phyloP scores from a whole-genome alignment of 2,113 vertebrate genomes.

The Heterochromis multidens region DNA sequence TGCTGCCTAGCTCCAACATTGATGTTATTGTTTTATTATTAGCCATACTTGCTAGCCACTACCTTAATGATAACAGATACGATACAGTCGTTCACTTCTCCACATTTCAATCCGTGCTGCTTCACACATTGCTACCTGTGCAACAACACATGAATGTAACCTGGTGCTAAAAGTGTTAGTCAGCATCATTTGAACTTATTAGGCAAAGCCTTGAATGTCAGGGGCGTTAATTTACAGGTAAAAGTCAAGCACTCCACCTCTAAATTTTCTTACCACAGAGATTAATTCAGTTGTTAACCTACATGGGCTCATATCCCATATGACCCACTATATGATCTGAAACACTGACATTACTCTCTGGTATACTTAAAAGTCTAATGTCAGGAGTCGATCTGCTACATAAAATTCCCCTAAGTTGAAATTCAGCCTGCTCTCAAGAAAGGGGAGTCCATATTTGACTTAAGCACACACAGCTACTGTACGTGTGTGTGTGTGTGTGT shows the following conservation, averaged over 20 bases:
- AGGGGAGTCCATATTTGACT: slow-evolving; percentile 10
- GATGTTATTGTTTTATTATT: not conserved
- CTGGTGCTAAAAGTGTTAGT: not conserved
- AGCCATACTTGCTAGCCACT: not conserved
- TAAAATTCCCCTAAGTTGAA: slow-evolving; percentile 1
- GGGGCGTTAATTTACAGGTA: not conserved
- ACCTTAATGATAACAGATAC: not conserved
- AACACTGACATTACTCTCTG: not conserved
- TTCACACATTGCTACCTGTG: not conserved
- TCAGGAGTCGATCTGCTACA: not conserved
- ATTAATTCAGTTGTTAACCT: not conserved
- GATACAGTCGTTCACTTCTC: no score
- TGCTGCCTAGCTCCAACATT: not conserved
- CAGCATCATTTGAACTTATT: not conserved
- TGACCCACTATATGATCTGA: not conserved
- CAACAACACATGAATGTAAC: not conserved
- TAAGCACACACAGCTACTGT: slow-evolving; percentile 66
- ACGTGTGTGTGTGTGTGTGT: not conserved
- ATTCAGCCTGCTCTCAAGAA: not conserved
- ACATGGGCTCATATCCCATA: not conserved
- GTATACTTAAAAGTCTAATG: not conserved
- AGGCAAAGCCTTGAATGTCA: not conserved
- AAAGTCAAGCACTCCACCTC: not conserved
- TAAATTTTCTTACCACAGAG: not conserved
- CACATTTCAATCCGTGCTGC: no score